These are phyloP conservation scores for Dasypolia templi DNA, from an alignment of 2,888 invertebrate species.

Conservation along the genomic window DNA sequence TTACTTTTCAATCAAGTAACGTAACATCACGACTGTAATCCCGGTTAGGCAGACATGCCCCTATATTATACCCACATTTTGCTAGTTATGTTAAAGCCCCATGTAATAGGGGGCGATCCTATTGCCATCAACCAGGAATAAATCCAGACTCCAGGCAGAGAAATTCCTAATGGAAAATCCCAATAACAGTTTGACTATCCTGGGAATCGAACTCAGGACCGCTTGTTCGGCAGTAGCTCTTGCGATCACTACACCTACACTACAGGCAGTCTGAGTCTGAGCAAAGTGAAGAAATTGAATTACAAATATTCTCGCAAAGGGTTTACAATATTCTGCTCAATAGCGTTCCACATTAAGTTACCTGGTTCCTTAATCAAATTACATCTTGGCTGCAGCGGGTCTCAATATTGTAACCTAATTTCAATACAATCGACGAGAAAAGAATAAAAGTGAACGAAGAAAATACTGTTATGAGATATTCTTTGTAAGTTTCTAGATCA, in stretches of 20 bases:
- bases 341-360: constrained; percentile 8
- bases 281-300: constrained; percentile 7
- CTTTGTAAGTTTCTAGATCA: constrained; percentile 4
- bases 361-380: constrained; percentile 37
- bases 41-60: neutral
- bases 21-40: neutral
- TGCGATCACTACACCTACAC: too few relatives aligned
- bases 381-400: constrained; percentile 12
- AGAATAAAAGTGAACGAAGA: neutral
- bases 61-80: neutral
- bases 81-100: neutral
- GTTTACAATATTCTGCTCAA: constrained; percentile 1
- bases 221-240: neutral
- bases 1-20: neutral
- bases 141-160: neutral
- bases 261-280: neutral
- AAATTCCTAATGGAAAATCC: neutral
- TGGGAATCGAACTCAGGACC: neutral
- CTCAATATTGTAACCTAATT: constrained; percentile 34
- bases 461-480: neutral
- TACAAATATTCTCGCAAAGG: neutral
- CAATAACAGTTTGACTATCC: neutral
- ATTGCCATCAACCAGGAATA: neutral
- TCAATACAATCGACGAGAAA: constrained; percentile 28
- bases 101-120: neutral